Conservation (phyloP, 2,888 invertebrate species). For the Rapana venosa region DNA sequence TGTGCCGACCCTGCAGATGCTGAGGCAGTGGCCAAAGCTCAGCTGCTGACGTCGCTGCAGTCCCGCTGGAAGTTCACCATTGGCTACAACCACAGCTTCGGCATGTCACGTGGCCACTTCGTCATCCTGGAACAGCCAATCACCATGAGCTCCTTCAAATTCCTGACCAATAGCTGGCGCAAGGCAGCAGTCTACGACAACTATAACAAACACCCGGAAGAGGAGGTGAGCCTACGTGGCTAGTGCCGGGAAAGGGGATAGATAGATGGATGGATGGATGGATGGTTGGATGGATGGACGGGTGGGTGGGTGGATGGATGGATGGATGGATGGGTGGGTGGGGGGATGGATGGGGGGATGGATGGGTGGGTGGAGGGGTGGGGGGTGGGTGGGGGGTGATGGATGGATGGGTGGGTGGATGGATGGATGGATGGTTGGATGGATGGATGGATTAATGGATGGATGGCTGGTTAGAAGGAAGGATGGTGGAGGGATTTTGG, state of each 20-base stretch:
- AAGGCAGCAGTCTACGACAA: neutral
- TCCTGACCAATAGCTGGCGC: conserved; percentile 36
- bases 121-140: conserved; percentile 91
- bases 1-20: neutral
- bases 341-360: too few relatives aligned
- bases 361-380: too few relatives aligned
- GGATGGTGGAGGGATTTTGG: too few relatives aligned
- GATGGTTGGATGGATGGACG: too few relatives aligned
- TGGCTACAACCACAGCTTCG: conserved; percentile 94
- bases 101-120: conserved; percentile 91
- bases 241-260: neutral
- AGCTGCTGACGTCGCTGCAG: conserved; percentile 53
- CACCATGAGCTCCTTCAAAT: conserved; percentile 72
- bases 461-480: too few relatives aligned
- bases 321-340: too few relatives aligned
- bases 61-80: conserved; percentile 59
- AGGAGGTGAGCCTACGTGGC: conserved; percentile 72
- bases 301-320: too few relatives aligned
- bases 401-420: too few relatives aligned
- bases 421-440: too few relatives aligned
- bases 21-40: conserved; percentile 47
- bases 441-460: too few relatives aligned
- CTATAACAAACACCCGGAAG: conserved; percentile 76
- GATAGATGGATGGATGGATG: too few relatives aligned
- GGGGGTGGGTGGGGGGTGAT: too few relatives aligned